These are phyloP conservation scores for Bettongia penicillata DNA, from an alignment of 2,113 vertebrate genomes.

Conservation along the genomic window DNA sequence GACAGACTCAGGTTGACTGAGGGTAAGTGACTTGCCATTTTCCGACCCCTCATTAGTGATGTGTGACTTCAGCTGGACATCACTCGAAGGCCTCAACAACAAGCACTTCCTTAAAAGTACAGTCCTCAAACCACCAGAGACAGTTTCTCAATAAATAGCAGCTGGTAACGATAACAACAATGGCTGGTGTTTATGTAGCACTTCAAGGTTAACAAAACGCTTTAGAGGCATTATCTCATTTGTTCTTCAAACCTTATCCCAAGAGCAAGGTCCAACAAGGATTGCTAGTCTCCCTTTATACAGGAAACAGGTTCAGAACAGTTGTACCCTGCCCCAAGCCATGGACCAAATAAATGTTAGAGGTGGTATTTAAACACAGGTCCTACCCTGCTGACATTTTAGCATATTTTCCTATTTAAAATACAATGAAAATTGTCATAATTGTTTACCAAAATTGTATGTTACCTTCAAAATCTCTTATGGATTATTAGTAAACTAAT, in stretches of 20 bases:
- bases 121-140: not conserved
- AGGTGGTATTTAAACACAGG: not conserved
- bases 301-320: not conserved
- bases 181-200: not conserved
- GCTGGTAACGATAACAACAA: not conserved
- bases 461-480: not conserved
- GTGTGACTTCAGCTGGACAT: not conserved
- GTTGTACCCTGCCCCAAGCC: not conserved
- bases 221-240: not conserved
- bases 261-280: not conserved
- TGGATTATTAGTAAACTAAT: constrained; percentile 28
- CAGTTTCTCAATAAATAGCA: not conserved
- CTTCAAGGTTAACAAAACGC: not conserved
- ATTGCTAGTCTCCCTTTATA: not conserved
- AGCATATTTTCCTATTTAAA: not conserved
- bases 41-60: not conserved
- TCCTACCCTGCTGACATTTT: not conserved
- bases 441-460: not conserved
- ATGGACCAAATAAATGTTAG: not conserved
- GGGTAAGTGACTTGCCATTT: not conserved
- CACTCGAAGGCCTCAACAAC: not conserved
- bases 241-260: not conserved
- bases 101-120: not conserved
- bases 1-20: not conserved
- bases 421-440: not conserved